Percentiles rank a stretch among this genome's conserved stretches.
Evolutionary conservation across 2,888 invertebrate species (phyloP).

Genomic region (Ganaspis brasiliensis): DNA sequence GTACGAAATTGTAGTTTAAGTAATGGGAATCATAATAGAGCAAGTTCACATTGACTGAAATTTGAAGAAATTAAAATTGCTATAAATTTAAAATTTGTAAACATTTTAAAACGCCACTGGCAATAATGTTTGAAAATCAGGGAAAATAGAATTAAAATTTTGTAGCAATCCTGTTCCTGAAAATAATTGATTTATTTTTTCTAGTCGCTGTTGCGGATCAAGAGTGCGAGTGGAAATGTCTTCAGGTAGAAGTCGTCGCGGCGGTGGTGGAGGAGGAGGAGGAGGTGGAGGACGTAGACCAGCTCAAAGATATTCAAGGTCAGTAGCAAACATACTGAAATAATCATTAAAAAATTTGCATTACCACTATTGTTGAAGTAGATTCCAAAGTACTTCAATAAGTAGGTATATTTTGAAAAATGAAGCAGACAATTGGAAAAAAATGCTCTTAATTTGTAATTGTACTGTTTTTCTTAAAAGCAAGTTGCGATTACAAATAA

Average conservation of each 20-base stretch:
- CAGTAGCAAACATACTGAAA: too few species aligned
- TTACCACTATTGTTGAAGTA: slow-evolving; percentile 66
- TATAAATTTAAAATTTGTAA: too few species aligned
- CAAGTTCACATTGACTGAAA: too few species aligned
- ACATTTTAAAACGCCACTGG: too few species aligned
- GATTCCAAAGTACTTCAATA: slow-evolving; percentile 64
- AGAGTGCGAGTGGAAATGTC: slow-evolving; percentile 97
- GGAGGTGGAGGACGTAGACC: slow-evolving; percentile 79
- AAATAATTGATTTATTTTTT: slow-evolving; percentile 49
- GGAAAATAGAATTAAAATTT: too few species aligned
- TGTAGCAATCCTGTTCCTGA: too few species aligned
- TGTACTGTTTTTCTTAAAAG: slow-evolving; percentile 48
- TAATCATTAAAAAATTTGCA: too few species aligned
- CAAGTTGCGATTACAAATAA: too few species aligned
- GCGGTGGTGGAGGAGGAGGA: slow-evolving; percentile 82
- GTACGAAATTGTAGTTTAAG: too few species aligned
- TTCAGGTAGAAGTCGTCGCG: slow-evolving; percentile 90
- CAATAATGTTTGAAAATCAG: too few species aligned
- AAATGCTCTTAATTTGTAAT: slow-evolving; percentile 53
- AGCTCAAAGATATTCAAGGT: slow-evolving; percentile 78
- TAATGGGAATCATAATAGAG: too few species aligned
- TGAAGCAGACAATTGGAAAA: slow-evolving; percentile 59
- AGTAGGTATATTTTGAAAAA: slow-evolving; percentile 72
- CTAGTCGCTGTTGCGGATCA: slow-evolving; percentile 92
- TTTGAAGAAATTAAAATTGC: too few species aligned